Conservation (phyloP, 2,113 vertebrate species). For the Gobiocypris rarus region DNA sequence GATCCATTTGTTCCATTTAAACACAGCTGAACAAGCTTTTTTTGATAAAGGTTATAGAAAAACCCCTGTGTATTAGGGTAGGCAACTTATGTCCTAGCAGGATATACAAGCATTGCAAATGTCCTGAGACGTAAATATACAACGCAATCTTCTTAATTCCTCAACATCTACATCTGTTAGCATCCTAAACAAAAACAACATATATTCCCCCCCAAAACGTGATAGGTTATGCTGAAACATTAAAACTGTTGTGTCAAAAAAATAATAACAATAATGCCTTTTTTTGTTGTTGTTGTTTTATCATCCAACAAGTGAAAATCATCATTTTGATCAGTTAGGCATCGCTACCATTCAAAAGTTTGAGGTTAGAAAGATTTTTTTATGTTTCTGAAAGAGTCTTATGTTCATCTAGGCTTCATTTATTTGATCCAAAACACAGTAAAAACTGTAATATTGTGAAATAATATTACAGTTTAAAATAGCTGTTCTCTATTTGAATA, state of each 20-base stretch:
- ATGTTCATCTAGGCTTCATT: neutral
- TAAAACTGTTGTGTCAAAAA: neutral
- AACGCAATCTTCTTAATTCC: too few species aligned
- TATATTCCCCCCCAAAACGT: neutral
- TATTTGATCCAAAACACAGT: neutral
- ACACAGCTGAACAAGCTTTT: slow-evolving; percentile 26
- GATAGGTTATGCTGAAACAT: neutral
- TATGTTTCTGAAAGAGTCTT: neutral
- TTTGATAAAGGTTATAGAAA: slow-evolving; percentile 9
- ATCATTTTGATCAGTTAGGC: too few species aligned
- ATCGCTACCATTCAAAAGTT: neutral
- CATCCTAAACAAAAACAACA: neutral
- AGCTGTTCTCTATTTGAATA: neutral
- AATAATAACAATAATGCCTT: neutral
- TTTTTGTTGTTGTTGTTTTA: neutral
- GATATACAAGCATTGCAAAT: neutral
- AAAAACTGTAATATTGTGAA: neutral
- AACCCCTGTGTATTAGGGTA: neutral
- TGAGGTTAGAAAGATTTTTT: neutral
- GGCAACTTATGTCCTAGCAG: neutral
- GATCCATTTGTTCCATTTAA: neutral
- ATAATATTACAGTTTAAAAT: neutral
- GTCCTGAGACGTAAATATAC: neutral
- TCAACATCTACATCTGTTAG: neutral
- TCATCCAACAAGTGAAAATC: neutral